phyloP scores from a whole-genome alignment of 2,888 invertebrate species.

The Microctonus brassicae region DNA sequence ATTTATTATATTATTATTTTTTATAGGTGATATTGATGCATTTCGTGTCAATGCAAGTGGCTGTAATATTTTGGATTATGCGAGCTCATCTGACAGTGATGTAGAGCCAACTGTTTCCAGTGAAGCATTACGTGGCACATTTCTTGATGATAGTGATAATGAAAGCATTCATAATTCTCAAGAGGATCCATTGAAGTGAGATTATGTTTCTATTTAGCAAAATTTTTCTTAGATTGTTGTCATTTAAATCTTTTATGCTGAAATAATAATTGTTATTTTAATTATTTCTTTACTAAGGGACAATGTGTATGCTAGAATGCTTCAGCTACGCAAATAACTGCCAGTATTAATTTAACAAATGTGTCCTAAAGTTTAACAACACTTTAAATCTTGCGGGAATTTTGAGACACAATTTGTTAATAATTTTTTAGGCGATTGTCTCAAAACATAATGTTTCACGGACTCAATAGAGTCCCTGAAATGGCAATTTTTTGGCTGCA shows the following conservation, averaged over 20 bases:
- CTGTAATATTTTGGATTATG: slow-evolving; percentile 77
- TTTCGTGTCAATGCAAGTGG: slow-evolving; percentile 72
- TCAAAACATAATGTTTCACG: too few relatives aligned
- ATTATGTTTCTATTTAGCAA: slow-evolving; percentile 32
- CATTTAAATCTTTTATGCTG: background rate
- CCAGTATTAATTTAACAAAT: too few relatives aligned
- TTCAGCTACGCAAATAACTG: slow-evolving; percentile 59
- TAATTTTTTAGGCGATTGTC: too few relatives aligned
- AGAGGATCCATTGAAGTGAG: slow-evolving; percentile 82
- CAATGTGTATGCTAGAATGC: slow-evolving; percentile 56
- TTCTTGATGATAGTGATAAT: slow-evolving; percentile 80
- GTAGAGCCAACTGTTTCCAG: slow-evolving; percentile 76
- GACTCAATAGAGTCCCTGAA: too few relatives aligned
- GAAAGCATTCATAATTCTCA: slow-evolving; percentile 84
- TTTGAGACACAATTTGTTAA: too few relatives aligned
- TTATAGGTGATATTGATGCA: slow-evolving; percentile 73
- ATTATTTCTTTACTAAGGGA: too few relatives aligned
- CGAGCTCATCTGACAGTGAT: slow-evolving; percentile 82
- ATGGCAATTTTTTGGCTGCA: too few relatives aligned
- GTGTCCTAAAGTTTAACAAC: too few relatives aligned
- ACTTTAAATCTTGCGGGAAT: too few relatives aligned
- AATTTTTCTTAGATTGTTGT: slow-evolving; percentile 1
- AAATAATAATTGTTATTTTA: background rate
- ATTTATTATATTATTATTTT: slow-evolving; percentile 27
- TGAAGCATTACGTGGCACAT: slow-evolving; percentile 76